These are phyloP conservation scores for Romanogobio albipinnatus DNA, from an alignment of 2,113 vertebrate species.

Conservation along the genomic window DNA sequence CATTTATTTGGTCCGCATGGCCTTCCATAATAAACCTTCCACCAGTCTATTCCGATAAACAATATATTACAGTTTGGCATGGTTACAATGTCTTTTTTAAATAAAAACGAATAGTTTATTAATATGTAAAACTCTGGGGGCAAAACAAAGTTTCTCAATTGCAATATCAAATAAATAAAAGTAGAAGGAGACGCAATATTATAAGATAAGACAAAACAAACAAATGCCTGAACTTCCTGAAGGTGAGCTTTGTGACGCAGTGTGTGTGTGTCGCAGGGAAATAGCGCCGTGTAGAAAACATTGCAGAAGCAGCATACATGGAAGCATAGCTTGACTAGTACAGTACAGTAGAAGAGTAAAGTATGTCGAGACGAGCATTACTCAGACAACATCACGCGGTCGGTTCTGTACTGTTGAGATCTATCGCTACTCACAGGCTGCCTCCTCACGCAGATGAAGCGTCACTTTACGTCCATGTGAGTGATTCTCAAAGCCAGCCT, in stretches of 20 bases:
- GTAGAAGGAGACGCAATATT: too few species aligned
- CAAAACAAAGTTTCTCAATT: too few species aligned
- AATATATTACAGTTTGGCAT: too few species aligned
- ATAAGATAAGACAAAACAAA: too few species aligned
- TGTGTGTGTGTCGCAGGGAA: constrained; percentile 18
- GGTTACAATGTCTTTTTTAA: too few species aligned
- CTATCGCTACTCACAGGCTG: background rate
- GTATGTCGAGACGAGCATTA: background rate
- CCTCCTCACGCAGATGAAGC: constrained; percentile 58
- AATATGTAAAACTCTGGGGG: too few species aligned
- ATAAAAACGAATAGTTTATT: too few species aligned
- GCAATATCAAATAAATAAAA: too few species aligned
- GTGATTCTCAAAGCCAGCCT: constrained; percentile 36
- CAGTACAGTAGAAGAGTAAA: background rate
- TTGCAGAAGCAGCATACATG: background rate
- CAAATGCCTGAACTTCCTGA: too few species aligned
- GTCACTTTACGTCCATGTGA: constrained; percentile 80
- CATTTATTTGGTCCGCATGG: too few species aligned
- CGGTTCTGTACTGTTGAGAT: background rate
- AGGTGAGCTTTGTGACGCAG: background rate
- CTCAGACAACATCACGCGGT: background rate
- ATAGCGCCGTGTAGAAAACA: constrained; percentile 43
- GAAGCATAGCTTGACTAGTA: background rate
- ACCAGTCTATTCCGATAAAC: too few species aligned
- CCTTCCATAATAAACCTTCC: too few species aligned